Conservation (phyloP, 2,113 vertebrate species). For the Corythornis vintsioides region DNA sequence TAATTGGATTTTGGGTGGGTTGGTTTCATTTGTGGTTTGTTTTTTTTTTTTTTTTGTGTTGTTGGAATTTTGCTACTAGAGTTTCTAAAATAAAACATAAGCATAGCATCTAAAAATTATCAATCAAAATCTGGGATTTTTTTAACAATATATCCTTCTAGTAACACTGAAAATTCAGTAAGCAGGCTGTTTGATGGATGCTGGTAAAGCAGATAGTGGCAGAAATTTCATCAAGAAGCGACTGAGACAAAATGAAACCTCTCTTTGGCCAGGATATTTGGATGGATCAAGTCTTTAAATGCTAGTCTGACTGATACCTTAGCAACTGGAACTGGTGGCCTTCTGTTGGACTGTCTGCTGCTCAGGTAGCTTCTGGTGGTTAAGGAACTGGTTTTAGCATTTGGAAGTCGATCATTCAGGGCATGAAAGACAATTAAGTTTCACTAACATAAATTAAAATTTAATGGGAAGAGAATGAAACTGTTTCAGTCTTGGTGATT, state of each 20-base stretch:
- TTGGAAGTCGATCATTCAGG: background rate
- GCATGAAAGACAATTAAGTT: background rate
- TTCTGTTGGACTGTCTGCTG: background rate
- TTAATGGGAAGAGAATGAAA: background rate
- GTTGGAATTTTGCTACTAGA: background rate
- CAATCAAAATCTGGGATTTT: background rate
- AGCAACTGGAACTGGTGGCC: background rate
- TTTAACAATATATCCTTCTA: background rate
- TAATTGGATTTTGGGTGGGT: background rate
- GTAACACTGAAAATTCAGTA: background rate
- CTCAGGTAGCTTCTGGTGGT: background rate
- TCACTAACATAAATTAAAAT: background rate
- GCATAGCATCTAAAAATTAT: background rate
- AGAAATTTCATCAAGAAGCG: conserved; percentile 8
- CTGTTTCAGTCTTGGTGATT: background rate
- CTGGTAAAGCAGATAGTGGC: background rate
- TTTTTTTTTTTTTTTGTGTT: background rate
- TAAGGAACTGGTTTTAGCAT: background rate
- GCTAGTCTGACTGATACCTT: background rate
- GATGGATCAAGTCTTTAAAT: background rate
- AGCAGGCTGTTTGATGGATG: background rate
- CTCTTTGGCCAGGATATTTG: background rate
- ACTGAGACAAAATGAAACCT: background rate
- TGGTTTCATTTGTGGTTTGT: background rate
- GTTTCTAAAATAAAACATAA: background rate